Evolutionary conservation across 2,113 vertebrate genomes (phyloP).

Genomic region (Brienomyrus brachyistius): DNA sequence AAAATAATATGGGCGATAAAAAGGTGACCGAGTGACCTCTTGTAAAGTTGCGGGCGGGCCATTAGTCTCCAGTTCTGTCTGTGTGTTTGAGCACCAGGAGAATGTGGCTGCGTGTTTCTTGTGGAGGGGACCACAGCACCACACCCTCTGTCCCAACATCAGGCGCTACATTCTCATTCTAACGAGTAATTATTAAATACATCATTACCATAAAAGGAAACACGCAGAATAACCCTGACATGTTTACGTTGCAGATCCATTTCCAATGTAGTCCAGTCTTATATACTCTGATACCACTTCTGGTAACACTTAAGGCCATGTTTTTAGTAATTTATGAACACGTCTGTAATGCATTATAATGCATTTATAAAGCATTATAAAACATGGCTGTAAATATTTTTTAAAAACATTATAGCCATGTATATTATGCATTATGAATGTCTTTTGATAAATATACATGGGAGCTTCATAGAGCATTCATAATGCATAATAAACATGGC

Average conservation of each 20-base stretch:
- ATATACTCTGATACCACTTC: not conserved
- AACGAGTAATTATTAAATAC: not conserved
- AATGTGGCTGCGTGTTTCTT: not conserved
- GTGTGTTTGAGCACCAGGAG: not conserved
- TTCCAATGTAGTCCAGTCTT: not conserved
- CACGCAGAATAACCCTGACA: not conserved
- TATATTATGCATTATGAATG: no score
- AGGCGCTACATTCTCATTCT: not conserved
- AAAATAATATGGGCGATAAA: not conserved
- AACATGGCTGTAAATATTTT: no score
- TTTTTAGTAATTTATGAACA: no score
- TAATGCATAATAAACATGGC: no score
- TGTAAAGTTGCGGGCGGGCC: constrained; percentile 1
- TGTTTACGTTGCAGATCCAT: not conserved
- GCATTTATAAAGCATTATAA: no score
- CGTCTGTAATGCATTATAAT: no score
- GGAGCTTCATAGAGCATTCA: no score
- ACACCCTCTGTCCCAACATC: not conserved
- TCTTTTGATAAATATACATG: no score
- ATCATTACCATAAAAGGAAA: not conserved
- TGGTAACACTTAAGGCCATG: no score
- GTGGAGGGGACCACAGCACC: not conserved
- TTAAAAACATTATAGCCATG: no score
- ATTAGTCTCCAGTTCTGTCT: not conserved
- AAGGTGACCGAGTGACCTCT: not conserved